A percentile compares a stretch with the other conserved stretches of the same genome.
Conservation (phyloP, 2,888 invertebrate genomes). For the Melanotus villosus region DNA sequence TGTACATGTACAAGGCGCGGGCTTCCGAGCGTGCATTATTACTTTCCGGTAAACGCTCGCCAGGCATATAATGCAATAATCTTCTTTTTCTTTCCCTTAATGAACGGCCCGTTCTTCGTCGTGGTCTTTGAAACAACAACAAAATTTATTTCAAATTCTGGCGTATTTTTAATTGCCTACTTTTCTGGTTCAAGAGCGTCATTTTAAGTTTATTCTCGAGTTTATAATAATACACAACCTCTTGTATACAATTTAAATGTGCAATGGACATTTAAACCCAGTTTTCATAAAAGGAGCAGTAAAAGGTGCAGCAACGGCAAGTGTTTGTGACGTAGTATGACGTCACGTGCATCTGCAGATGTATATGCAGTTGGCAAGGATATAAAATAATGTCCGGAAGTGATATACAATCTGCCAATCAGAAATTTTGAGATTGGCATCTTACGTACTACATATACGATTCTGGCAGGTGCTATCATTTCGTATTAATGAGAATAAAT, state of each 20-base stretch:
- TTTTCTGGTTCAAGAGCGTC: constrained; percentile 36
- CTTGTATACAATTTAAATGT: constrained; percentile 31
- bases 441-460: constrained; percentile 32
- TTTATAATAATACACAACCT: constrained; percentile 28
- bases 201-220: constrained; percentile 19
- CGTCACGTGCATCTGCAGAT: constrained; percentile 54
- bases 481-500: constrained; percentile 24
- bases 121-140: constrained; percentile 15
- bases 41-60: constrained; percentile 46
- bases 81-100: constrained; percentile 37
- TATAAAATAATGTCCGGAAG: constrained; percentile 53
- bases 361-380: constrained; percentile 51
- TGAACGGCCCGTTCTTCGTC: constrained; percentile 28
- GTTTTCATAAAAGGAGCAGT: constrained; percentile 40
- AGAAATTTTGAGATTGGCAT: constrained; percentile 40
- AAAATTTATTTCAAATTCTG: constrained; percentile 31
- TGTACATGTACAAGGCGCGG: constrained; percentile 37
- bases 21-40: constrained; percentile 47
- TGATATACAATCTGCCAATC: constrained; percentile 55
- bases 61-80: constrained; percentile 37
- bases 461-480: constrained; percentile 38
- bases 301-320: constrained; percentile 42
- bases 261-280: constrained; percentile 41
- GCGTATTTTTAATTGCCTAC: constrained; percentile 30
- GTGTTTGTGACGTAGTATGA: constrained; percentile 53